Evolutionary conservation across 2,797 vertebrate species (phyloP), one percentile per base, ranked within the genome.

Genomic region (Threskiornis aethiopicus): DNA sequence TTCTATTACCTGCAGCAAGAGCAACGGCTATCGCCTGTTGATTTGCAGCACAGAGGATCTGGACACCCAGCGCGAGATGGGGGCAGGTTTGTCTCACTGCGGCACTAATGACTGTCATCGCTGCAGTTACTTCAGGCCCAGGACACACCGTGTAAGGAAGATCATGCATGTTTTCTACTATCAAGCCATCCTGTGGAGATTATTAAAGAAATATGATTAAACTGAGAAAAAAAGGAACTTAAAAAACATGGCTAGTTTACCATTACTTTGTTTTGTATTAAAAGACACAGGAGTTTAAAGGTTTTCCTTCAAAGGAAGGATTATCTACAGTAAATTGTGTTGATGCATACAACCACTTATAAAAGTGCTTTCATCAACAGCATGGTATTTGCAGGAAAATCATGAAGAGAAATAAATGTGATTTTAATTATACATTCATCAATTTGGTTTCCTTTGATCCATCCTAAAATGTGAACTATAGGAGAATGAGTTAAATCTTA

Each of bases 121-220:
- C 98, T 8, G 99, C 98, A 0, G 97, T 98, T 52, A 99, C 98
- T 94, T 99, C 99, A 1, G 99, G 98, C 33, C 99, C 99, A 24
- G 98, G 95, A 5, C 92, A 57, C 77, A 98, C 90, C 1, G 95
- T 97, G 95, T 99, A 99, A 0, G 99, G 99, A 86, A 99, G 91
- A 28, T 99, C 99, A 13, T 99, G 99, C 99, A 99, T 99, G 97
- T 99, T 99, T 96, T 99, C 99, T 69, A 99, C 95, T 19, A 99
- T 98, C 89, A 99, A 24, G 19, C 97, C 99, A 22, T 99, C 99
- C 99, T 99, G 96, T 58, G 67, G 93, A 87, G 72, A 54, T 69
- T 16, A 62, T 44, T 3, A 54, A 49, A 87, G 37, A 85, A 70
- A 15, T 3, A 72, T 3, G 26, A 84, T 7, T 89, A 83, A 77